These are phyloP conservation scores for Pempheris klunzingeri DNA, from an alignment of 2,797 vertebrate species.

Conservation along the genomic window DNA sequence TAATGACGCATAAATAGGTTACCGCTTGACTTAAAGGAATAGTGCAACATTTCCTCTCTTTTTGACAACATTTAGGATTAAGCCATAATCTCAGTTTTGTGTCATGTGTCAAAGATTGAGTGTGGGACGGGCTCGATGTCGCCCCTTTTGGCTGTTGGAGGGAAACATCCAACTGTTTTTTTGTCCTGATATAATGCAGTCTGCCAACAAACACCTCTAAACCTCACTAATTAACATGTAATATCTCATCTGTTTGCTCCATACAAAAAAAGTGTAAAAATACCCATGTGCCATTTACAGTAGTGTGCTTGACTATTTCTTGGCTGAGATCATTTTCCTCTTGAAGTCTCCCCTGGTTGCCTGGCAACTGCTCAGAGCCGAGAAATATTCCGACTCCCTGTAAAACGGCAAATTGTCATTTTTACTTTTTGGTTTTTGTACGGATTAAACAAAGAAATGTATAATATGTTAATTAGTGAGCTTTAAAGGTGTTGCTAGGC, in stretches of 20 bases:
- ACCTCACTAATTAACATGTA: background rate
- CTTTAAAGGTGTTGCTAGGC: background rate
- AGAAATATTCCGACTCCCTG: background rate
- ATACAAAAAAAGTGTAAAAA: background rate
- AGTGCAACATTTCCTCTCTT: constrained; percentile 14
- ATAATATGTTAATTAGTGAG: background rate
- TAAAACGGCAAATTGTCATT: background rate
- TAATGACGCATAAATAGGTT: background rate
- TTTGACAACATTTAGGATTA: background rate
- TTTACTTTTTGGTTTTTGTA: background rate
- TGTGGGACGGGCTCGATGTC: background rate
- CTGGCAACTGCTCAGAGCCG: background rate
- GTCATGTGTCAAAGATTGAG: background rate
- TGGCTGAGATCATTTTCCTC: background rate
- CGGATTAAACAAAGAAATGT: background rate
- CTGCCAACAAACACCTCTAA: background rate
- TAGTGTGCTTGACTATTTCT: background rate
- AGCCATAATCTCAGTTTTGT: background rate
- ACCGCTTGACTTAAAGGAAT: constrained; percentile 20
- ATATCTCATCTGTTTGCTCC: background rate
- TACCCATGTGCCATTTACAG: background rate
- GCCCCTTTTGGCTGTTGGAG: constrained; percentile 1
- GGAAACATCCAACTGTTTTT: background rate
- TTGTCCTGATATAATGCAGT: background rate
- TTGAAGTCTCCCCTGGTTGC: background rate